Evolutionary conservation across 2,113 vertebrate genomes (phyloP), one percentile per base, ranked within the genome.

Genomic region (Ovibos moschatus): DNA sequence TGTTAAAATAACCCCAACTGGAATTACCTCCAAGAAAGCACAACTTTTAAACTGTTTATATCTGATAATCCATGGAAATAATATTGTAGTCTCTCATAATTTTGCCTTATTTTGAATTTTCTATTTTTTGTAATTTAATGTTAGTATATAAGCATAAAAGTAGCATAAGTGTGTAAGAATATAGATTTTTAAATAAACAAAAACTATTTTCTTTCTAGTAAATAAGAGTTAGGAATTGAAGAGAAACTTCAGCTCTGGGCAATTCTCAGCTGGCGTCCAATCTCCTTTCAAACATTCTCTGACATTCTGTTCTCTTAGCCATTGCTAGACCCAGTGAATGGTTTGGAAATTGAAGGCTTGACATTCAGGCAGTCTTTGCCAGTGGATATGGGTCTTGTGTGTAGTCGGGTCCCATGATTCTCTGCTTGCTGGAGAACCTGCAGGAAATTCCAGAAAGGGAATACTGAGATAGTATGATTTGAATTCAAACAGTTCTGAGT

Each of bases 21-120:
- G 53, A 90, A 64, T 81, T 62, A 62, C 12, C 51, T 55, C 53
- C 12, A 94, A 40, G 45, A 87, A 95, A 93, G 23, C 15, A 55
- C 8, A 71, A 45, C 21, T 62, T 76, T 82, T 71, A 94, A 94
- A 87, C 21, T 28, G 1, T 60, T 64, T 87, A 17, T 87, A 87
- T n/a, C 19, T 28, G 4, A 50, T 21, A 27, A 51, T 25, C 23
- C 3, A 11, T 33, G 76, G 67, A 86, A 58, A 92, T 86, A 74
- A 82, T 85, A 15, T 57, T 43, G 53, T 2, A 5, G 33, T 81
- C 28, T 84, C 21, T 12, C 19, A 60, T 25, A 33, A 60, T n/a
- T 74, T 76, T 45, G 36, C 28, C 11, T 55, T 74, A 88, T 62
- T 78, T 45, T 19, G n/a, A 86, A 82, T 89, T 85, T 92, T 27